phyloP scores from a whole-genome alignment of 53 echinoderm and acorn worm genomes.

The Antedon mediterranea region DNA sequence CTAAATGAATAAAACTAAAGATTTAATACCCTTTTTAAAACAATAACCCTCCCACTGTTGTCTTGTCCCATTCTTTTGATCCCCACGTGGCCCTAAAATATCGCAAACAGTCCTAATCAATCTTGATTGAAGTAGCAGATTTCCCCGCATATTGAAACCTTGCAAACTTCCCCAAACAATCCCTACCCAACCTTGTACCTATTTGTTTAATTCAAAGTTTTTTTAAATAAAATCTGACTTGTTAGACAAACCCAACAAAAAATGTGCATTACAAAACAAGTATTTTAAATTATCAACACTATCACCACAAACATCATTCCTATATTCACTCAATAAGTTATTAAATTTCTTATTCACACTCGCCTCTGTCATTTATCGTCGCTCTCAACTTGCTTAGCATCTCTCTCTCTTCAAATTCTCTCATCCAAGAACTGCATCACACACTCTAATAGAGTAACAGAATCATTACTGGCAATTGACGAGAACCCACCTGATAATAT shows the following conservation, averaged over 20 bases:
- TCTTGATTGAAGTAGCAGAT: background rate
- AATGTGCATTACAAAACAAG: slow-evolving; percentile 33
- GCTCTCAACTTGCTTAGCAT: background rate
- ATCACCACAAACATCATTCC: slow-evolving; percentile 13
- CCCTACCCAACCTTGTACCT: slow-evolving; percentile 14
- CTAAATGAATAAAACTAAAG: background rate
- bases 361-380: background rate
- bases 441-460: slow-evolving; percentile 9
- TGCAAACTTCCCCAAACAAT: slow-evolving; percentile 15
- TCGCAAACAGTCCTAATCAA: background rate
- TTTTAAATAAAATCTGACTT: slow-evolving; percentile 14
- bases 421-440: slow-evolving; percentile 25
- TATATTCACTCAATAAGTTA: slow-evolving; percentile 5
- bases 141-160: too few species aligned
- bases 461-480: slow-evolving; percentile 24
- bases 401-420: background rate
- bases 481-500: slow-evolving; percentile 27
- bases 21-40: background rate
- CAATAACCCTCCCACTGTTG: background rate
- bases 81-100: background rate
- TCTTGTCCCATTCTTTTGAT: background rate
- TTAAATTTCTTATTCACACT: slow-evolving; percentile 10
- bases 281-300: slow-evolving; percentile 13
- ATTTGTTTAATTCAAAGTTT: slow-evolving; percentile 9
- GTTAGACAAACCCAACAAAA: slow-evolving; percentile 25